Base-by-base conservation (phyloP, 2,797 vertebrate species). In the Mus spretus region DNA sequence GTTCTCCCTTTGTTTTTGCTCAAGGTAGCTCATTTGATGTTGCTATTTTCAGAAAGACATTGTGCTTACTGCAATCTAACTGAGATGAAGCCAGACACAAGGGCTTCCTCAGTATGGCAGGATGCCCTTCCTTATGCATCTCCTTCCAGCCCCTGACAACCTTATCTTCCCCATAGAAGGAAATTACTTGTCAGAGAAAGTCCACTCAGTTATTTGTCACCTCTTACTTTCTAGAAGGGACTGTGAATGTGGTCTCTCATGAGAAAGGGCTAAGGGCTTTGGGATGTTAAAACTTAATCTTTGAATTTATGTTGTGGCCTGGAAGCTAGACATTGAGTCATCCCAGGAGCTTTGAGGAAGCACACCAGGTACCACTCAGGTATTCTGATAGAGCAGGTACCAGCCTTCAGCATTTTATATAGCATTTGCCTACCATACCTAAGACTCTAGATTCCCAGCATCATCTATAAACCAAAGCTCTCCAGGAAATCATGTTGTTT, bases 41-140 rank as follows among this genome's bases (percentile, higher is more conserved):
- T 94, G 85, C 82, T 96, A 89, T 96, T 97, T 98, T 97, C 70
- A 97, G 91, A 87, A 96, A 0, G 31, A 82, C 89, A 93, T 91
- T 97, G 59, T 97, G 97, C 97, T 98, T 97, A 97, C 90, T 91
- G 77, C 90, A 94, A 77, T 93, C 65, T 85, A 96, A 95, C 80
- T 63, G 53, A 92, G 87, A 92, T 87, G 65, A 93, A 91, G 87
- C 85, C 34, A 84, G 94, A 96, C 57, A 79, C 1, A 59, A 82
- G 83, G 28, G 28, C 81, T 97, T 81, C 59, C 53, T 59, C 0
- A 1, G 17, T 15, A 2, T 65, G 85, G 75, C 74, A 2, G 1
- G n/a, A 57, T 57, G 40, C 50, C 88, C 75, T 53, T 89, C 55
- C 37, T 95, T 70, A 55, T 94, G 90, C 61, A 72, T 91, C 90